A percentile compares a stretch with the other conserved stretches of the same genome.
Conservation (phyloP, 2,888 invertebrate genomes). For the Protophormia terraenovae region DNA sequence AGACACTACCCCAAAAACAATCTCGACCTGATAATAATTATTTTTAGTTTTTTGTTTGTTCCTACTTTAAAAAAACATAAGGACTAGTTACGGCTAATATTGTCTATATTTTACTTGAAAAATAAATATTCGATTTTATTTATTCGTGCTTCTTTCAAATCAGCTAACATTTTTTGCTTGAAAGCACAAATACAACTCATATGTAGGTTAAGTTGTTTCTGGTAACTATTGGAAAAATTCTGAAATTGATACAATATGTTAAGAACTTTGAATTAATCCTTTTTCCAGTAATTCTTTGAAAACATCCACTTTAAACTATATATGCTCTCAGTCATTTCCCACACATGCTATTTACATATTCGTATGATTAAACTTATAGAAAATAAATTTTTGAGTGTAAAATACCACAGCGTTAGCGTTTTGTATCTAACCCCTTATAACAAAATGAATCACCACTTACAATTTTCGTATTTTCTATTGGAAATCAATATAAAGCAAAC, state of each 20-base stretch:
- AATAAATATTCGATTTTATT: no score
- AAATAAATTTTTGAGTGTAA: background rate
- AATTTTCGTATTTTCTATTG: constrained; percentile 1
- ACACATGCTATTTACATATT: constrained; percentile 23
- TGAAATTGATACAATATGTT: background rate
- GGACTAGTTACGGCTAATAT: no score
- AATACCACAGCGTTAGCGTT: background rate
- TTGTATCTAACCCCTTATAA: constrained; percentile 25
- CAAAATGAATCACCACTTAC: constrained; percentile 29
- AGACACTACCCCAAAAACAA: no score
- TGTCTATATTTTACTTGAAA: no score
- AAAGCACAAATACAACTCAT: background rate
- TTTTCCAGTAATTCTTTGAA: background rate
- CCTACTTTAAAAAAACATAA: no score
- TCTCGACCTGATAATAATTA: no score
- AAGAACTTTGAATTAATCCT: background rate
- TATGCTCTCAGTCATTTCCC: constrained; percentile 9
- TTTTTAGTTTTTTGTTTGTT: no score
- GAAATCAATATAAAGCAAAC: constrained; percentile 35
- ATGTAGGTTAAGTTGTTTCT: background rate
- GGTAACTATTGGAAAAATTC: background rate
- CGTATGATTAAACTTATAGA: background rate
- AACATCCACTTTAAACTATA: background rate
- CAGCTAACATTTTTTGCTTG: no score
- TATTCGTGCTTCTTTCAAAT: no score